Percentiles rank a stretch among this genome's conserved stretches.
Conservation (phyloP, 2,113 vertebrate genomes). For the Mystacornis crossleyi region DNA sequence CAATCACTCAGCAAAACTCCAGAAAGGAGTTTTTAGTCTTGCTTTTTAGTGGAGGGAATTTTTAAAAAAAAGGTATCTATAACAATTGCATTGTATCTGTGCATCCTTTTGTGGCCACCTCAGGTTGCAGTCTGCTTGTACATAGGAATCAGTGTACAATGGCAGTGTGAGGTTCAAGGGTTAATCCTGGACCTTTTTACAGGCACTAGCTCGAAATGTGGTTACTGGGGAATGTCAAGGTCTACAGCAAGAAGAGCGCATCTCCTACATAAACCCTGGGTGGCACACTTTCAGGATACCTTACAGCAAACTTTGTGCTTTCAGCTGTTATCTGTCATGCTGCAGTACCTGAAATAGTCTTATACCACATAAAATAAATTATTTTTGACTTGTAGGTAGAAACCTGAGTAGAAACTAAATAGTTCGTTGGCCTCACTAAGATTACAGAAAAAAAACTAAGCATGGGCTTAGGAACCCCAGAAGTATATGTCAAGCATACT, state of each 20-base stretch:
- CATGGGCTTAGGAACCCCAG: neutral
- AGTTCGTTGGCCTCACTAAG: neutral
- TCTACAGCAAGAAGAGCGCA: neutral
- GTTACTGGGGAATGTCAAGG: neutral
- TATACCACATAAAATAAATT: neutral
- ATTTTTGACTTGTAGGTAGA: neutral
- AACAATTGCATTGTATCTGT: neutral
- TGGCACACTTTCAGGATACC: neutral
- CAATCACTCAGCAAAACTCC: neutral
- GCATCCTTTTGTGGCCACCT: neutral
- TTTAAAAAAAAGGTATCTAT: neutral
- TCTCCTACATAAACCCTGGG: neutral
- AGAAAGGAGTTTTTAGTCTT: neutral
- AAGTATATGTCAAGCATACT: neutral
- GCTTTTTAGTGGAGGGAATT: neutral
- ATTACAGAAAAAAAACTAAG: neutral
- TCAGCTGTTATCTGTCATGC: neutral
- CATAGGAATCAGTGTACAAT: neutral
- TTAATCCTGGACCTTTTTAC: neutral
- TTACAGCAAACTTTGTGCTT: neutral
- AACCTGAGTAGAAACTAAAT: neutral
- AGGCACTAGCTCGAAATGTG: neutral
- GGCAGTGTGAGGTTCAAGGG: neutral
- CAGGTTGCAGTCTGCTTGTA: neutral
- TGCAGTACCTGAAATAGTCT: neutral